Evolutionary conservation across 2,797 vertebrate species (phyloP), one percentile per base, ranked within the genome.

Genomic region (Lerista edwardsae): DNA sequence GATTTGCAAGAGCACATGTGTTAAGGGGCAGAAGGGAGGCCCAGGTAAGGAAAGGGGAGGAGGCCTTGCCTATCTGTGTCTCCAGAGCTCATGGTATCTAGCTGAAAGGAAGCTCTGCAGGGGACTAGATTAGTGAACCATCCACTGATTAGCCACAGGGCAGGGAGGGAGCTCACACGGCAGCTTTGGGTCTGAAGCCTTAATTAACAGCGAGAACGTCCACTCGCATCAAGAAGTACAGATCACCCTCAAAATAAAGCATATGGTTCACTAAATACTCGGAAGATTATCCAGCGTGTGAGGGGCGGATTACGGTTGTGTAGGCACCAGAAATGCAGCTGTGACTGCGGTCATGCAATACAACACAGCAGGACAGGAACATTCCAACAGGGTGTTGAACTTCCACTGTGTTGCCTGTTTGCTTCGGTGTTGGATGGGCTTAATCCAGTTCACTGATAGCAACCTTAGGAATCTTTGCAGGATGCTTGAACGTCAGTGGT

Each of bases 241-340:
- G 87, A 81, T 90, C 90, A 76, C 75, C 79, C 79, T 68, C 89
- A 86, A 90, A 92, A 90, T 73, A 85, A 93, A 93, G 80, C 95
- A 95, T 93, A 92, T 94, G 93, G 93, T 88, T 87, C 69, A 61
- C 89, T 92, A 92, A 94, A 94, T 82, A 90, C 82, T 87, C 85
- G 0, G 25, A 90, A 93, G 93, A 94, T 95, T 94, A 93, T 93
- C 90, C 90, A 84, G 65, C 41, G 51, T 47, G 71, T 34, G 39
- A 14, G n/a, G 10, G n/a, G 55, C 51, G 91, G 91, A 93, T 94
- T 87, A 95, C 3, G 91, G 78, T 92, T 62, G 89, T 62, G 89
- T 93, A 17, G 90, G 84, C 91, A 88, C 84, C 88, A 89, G 74
- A 76, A 93, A 78, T 86, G 62, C 91, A 92, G 94, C 89, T 93